These are phyloP conservation scores for Euura lappo DNA, from an alignment of 1,140 invertebrate species.

Conservation along the genomic window DNA sequence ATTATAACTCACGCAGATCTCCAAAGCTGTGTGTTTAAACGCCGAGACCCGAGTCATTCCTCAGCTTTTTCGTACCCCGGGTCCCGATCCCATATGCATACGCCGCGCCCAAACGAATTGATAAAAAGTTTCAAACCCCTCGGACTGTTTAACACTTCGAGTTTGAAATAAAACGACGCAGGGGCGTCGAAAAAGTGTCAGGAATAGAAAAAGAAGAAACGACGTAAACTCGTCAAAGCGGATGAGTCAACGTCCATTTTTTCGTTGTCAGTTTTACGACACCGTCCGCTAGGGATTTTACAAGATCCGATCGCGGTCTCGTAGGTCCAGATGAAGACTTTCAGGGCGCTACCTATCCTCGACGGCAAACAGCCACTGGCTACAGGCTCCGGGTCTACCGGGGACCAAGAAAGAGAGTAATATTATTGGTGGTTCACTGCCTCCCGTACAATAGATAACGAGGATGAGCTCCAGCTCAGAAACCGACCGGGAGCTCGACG, in stretches of 20 bases:
- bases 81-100: not conserved
- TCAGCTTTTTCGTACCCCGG: not conserved
- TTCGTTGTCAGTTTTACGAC: no score
- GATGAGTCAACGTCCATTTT: not conserved
- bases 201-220: not conserved
- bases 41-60: not conserved
- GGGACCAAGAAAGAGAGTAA: no score
- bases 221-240: not conserved
- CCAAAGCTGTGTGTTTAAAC: not conserved
- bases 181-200: not conserved
- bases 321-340: no score
- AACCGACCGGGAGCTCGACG: no score
- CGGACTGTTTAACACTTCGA: not conserved
- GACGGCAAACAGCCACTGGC: no score
- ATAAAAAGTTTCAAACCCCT: not conserved
- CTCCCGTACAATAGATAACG: no score
- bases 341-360: no score
- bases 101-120: not conserved
- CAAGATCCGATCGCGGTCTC: no score
- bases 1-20: not conserved
- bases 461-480: no score
- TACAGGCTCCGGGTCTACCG: no score
- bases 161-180: not conserved
- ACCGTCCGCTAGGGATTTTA: no score
- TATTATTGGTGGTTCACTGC: no score